Evolutionary conservation across 1,140 invertebrate species (phyloP).

Genomic region (Asbolus verrucosus): DNA sequence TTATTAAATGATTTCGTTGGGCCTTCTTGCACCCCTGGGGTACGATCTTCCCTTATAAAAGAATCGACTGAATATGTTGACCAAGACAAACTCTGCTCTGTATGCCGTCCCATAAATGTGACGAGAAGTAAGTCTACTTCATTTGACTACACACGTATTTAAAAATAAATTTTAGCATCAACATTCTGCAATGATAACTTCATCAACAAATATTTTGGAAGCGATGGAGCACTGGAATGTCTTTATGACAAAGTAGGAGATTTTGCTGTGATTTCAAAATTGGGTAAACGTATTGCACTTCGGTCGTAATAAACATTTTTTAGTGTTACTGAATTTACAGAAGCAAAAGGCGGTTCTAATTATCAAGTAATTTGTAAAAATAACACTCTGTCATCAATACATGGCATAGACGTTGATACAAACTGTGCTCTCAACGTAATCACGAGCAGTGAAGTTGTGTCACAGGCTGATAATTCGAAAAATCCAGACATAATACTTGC

Average conservation of each 20-base stretch:
- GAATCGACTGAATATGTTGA: conserved; percentile 58
- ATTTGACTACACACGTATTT: conserved; percentile 36
- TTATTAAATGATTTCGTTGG: conserved; percentile 70
- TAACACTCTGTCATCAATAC: conserved; percentile 66
- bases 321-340: conserved; percentile 60
- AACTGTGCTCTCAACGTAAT: conserved; percentile 70
- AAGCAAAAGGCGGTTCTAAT: too few species aligned
- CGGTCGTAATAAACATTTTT: not conserved
- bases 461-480: conserved; percentile 61
- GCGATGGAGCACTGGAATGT: conserved; percentile 73
- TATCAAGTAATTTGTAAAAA: conserved; percentile 72
- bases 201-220: conserved; percentile 74
- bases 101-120: conserved; percentile 50
- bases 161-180: conserved; percentile 49
- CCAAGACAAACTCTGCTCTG: conserved; percentile 61
- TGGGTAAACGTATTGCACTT: conserved; percentile 47
- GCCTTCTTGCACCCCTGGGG: conserved; percentile 72
- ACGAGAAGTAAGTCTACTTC: conserved; percentile 8
- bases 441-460: conserved; percentile 71
- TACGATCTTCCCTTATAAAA: conserved; percentile 63
- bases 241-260: conserved; percentile 68
- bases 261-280: conserved; percentile 70
- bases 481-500: conserved; percentile 51
- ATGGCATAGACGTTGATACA: conserved; percentile 69
- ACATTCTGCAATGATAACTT: conserved; percentile 63